Conservation (phyloP, 2,113 vertebrate genomes). For the Heterotis niloticus region DNA sequence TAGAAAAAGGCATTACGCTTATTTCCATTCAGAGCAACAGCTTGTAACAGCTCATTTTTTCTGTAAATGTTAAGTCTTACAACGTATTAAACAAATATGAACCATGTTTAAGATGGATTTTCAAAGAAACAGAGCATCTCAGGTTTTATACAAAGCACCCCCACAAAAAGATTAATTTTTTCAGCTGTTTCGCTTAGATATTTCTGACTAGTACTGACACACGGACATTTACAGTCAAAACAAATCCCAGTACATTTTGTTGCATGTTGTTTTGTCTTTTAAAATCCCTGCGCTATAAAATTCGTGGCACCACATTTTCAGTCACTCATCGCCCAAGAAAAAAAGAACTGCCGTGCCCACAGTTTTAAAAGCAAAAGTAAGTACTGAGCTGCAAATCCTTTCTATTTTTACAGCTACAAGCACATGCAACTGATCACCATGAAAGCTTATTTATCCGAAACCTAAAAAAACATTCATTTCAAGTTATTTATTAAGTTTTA, state of each 20-base stretch:
- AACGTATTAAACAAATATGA: constrained; percentile 38
- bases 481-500: no score
- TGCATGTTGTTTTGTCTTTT: background rate
- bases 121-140: background rate
- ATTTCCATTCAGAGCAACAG: constrained; percentile 33
- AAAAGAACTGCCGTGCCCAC: no score
- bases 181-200: background rate
- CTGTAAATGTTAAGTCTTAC: constrained; percentile 34
- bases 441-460: no score
- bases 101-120: constrained; percentile 31
- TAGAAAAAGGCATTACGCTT: constrained; percentile 45
- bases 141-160: constrained; percentile 3
- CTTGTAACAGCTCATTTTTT: constrained; percentile 37
- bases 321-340: no score
- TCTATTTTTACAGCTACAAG: no score
- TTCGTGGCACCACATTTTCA: no score
- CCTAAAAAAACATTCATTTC: no score
- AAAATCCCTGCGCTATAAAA: no score
- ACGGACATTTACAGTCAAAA: background rate
- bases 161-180: background rate
- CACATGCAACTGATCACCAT: no score
- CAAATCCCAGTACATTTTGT: background rate
- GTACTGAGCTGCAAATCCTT: no score
- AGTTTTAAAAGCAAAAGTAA: no score
- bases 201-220: background rate